Evolutionary conservation across 1,140 invertebrate genomes (phyloP).

Genomic region (Wiebesia pumilae): DNA sequence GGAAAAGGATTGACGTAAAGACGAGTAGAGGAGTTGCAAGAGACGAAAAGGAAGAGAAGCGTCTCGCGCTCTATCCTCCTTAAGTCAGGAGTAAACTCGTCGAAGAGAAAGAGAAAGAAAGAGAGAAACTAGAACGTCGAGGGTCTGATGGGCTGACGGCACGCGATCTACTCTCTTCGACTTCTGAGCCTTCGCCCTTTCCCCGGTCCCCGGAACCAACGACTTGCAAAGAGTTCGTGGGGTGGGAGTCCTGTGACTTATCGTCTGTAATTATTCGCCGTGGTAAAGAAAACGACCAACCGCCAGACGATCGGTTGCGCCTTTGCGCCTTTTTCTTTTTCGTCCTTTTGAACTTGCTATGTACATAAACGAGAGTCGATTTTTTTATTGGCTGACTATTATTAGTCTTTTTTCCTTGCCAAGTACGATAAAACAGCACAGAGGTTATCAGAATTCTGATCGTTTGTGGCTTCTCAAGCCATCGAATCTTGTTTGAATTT

Average conservation of each 20-base stretch:
- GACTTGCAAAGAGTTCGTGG: constrained; percentile 2
- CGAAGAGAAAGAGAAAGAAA: not conserved
- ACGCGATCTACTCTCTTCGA: constrained; percentile 47
- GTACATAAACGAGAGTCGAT: constrained; percentile 3
- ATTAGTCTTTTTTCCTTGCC: constrained; percentile 25
- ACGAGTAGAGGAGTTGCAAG: not conserved
- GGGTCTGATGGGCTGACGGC: constrained; percentile 40
- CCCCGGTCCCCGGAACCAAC: not conserved
- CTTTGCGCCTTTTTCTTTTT: constrained; percentile 8
- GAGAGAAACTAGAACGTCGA: not conserved
- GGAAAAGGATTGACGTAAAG: constrained; percentile 19
- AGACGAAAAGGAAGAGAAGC: constrained; percentile 1
- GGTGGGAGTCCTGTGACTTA: constrained; percentile 40
- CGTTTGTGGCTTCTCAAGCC: constrained; percentile 27
- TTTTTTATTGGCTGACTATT: constrained; percentile 40
- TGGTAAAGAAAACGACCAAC: constrained; percentile 18
- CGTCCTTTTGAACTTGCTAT: not conserved
- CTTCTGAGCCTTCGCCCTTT: constrained; percentile 28
- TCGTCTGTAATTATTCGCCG: constrained; percentile 50
- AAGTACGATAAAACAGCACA: not conserved
- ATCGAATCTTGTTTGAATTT: constrained; percentile 31
- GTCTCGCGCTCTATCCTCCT: constrained; percentile 12
- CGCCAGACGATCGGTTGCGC: constrained; percentile 25
- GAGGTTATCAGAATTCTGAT: constrained; percentile 29
- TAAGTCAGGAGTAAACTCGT: not conserved